Conservation (phyloP, 2,113 vertebrate genomes). For the Cyphomyrus discorhynchus region DNA sequence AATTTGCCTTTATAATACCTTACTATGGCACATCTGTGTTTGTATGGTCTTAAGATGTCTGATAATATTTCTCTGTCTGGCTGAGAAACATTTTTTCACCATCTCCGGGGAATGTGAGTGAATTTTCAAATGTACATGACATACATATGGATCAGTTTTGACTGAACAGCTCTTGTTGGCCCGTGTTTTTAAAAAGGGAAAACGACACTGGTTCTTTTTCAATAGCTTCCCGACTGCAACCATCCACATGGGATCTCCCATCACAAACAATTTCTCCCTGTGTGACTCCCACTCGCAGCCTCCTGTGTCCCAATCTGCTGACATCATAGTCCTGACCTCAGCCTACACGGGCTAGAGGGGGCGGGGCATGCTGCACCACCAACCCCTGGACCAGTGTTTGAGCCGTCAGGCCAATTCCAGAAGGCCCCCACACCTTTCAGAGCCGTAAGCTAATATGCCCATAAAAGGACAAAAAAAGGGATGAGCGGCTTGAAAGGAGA, state of each 20-base stretch:
- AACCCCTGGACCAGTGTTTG: neutral
- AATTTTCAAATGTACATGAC: neutral
- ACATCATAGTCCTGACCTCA: constrained; percentile 5
- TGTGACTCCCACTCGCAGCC: neutral
- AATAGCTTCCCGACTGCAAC: neutral
- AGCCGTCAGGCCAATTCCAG: neutral
- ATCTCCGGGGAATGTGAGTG: neutral
- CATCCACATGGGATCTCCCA: neutral
- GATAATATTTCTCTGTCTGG: neutral
- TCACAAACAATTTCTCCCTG: constrained; percentile 8
- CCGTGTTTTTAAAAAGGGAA: neutral
- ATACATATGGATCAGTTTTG: constrained; percentile 7
- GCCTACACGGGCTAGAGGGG: neutral
- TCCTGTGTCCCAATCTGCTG: constrained; percentile 2
- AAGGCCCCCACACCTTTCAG: neutral
- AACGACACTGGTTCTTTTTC: neutral
- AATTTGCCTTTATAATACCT: neutral
- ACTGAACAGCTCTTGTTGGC: neutral
- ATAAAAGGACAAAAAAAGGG: neutral
- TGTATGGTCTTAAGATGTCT: neutral
- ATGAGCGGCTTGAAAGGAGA: neutral
- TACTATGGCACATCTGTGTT: neutral
- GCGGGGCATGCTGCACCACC: neutral
- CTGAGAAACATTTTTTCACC: neutral
- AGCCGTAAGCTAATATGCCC: neutral